Evolutionary conservation across 1,140 invertebrate species (phyloP).

Genomic region (Cydia strobilella): DNA sequence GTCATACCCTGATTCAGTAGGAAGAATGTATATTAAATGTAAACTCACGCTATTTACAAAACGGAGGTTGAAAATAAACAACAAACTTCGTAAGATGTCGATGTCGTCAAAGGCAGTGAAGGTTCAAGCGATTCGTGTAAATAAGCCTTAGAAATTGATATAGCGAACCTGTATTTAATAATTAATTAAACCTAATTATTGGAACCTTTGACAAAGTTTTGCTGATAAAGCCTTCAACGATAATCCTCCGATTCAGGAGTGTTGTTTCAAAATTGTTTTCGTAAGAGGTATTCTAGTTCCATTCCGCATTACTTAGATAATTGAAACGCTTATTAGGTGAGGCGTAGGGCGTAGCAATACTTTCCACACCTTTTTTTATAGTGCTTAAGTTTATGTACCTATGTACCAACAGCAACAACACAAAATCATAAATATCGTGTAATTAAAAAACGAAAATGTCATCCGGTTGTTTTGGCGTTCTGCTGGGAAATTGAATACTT

Average conservation of each 20-base stretch:
- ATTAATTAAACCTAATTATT: conserved; percentile 7
- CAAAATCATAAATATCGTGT: neutral
- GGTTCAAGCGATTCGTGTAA: neutral
- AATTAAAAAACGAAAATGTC: neutral
- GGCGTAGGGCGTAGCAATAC: too few species aligned
- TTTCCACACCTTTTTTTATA: too few species aligned
- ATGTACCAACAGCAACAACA: too few species aligned
- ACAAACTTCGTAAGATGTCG: neutral
- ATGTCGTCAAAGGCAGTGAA: neutral
- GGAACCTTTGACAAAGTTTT: conserved; percentile 21
- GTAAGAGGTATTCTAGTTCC: neutral
- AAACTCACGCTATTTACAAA: conserved; percentile 24
- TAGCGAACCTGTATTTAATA: conserved; percentile 1
- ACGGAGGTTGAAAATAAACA: conserved; percentile 17
- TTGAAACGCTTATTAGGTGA: too few species aligned
- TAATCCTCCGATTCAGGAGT: neutral
- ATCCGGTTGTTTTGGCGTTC: neutral
- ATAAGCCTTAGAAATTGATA: neutral
- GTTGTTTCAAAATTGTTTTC: neutral
- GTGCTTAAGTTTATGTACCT: too few species aligned
- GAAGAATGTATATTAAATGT: conserved; percentile 17
- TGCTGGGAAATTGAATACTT: conserved; percentile 1
- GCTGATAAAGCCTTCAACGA: neutral
- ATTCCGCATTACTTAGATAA: too few species aligned
- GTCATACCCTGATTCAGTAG: neutral